phyloP scores from a whole-genome alignment of 2,113 vertebrate species.

The Hippolais icterina region DNA sequence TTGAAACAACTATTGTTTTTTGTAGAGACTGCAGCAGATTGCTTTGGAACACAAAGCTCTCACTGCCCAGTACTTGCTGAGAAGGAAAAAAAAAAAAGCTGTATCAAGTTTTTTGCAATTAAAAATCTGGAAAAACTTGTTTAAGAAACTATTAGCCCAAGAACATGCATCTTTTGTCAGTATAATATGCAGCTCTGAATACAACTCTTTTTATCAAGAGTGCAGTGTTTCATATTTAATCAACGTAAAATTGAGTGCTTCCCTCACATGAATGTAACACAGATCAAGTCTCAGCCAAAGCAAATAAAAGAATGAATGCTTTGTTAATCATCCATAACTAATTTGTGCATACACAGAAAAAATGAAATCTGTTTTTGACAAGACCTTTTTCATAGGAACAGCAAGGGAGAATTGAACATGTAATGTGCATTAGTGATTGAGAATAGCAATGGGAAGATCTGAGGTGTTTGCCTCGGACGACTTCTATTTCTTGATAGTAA shows the following conservation, averaged over 20 bases:
- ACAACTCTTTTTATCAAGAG: constrained; percentile 64
- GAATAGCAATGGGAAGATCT: constrained; percentile 1
- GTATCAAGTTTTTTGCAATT: constrained; percentile 33
- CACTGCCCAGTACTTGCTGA: neutral
- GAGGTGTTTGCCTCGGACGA: neutral
- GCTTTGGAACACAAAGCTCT: neutral
- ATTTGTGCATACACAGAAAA: constrained; percentile 71
- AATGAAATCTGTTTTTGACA: constrained; percentile 72
- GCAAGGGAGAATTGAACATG: constrained; percentile 36
- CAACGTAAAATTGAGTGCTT: constrained; percentile 72
- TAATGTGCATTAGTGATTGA: constrained; percentile 23
- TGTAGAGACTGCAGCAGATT: neutral
- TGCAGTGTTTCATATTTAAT: constrained; percentile 68
- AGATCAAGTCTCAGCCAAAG: constrained; percentile 75
- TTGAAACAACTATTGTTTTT: neutral
- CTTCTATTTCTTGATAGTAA: constrained; percentile 12
- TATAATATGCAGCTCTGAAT: constrained; percentile 18
- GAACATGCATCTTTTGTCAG: constrained; percentile 55
- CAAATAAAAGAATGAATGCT: constrained; percentile 79
- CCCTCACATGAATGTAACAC: constrained; percentile 68
- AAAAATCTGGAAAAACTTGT: constrained; percentile 60
- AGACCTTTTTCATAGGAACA: constrained; percentile 70
- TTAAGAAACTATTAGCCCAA: constrained; percentile 53
- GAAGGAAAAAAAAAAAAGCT: neutral
- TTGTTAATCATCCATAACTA: constrained; percentile 81